These are phyloP conservation scores for Pseudorasbora parva DNA, from an alignment of 2,113 vertebrate genomes.

Conservation along the genomic window DNA sequence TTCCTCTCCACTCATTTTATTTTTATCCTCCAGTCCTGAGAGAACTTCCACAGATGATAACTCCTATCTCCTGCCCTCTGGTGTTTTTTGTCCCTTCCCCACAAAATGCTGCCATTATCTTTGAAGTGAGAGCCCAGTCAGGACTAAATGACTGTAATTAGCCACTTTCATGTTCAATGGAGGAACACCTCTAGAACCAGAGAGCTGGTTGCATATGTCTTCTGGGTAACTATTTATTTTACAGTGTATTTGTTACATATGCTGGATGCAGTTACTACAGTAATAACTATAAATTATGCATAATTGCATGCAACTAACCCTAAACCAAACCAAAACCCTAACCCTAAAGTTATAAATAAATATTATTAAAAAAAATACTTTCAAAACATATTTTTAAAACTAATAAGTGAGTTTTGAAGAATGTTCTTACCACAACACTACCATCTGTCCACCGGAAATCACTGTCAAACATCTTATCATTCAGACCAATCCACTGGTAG, in stretches of 20 bases:
- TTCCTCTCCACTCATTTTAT: slow-evolving; percentile 45
- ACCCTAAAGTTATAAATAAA: too few species aligned
- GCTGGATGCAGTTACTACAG: too few species aligned
- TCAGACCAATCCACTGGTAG: slow-evolving; percentile 98
- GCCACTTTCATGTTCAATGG: slow-evolving; percentile 64
- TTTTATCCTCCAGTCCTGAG: slow-evolving; percentile 58
- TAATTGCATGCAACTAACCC: too few species aligned
- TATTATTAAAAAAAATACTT: background rate
- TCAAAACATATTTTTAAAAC: background rate
- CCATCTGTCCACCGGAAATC: slow-evolving; percentile 98
- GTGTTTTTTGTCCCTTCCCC: slow-evolving; percentile 48
- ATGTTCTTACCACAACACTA: slow-evolving; percentile 85
- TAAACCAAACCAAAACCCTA: too few species aligned
- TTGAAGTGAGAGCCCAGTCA: slow-evolving; percentile 69
- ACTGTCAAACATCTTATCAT: slow-evolving; percentile 97
- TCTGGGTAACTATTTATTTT: too few species aligned
- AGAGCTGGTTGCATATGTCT: background rate
- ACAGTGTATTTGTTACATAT: too few species aligned
- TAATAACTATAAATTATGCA: too few species aligned
- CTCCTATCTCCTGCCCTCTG: slow-evolving; percentile 61
- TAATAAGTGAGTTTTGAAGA: slow-evolving; percentile 30
- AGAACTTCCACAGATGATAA: slow-evolving; percentile 52
- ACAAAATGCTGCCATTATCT: slow-evolving; percentile 55
- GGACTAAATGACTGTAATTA: slow-evolving; percentile 65
- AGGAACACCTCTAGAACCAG: slow-evolving; percentile 35